Evolutionary conservation across 1,140 invertebrate genomes (phyloP).

Genomic region (Acarapis woodi): DNA sequence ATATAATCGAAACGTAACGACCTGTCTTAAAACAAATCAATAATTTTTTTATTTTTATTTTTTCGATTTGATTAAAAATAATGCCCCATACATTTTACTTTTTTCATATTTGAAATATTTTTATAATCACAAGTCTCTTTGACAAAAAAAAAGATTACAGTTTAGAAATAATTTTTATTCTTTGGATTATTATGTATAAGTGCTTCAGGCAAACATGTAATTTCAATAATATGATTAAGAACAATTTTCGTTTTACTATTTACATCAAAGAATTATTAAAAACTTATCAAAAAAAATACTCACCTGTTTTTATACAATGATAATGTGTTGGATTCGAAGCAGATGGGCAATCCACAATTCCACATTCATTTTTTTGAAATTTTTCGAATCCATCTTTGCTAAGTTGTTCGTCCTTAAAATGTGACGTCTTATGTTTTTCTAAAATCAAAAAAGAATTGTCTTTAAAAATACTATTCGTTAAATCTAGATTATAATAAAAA

Average conservation of each 20-base stretch:
- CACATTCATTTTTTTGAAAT: conserved; percentile 92
- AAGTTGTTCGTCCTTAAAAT: conserved; percentile 85
- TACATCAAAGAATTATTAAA: not conserved
- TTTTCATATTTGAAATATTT: too few species aligned
- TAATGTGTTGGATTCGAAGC: conserved; percentile 89
- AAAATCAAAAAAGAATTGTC: not conserved
- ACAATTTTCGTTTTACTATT: not conserved
- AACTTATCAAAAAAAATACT: too few species aligned
- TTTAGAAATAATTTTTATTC: too few species aligned
- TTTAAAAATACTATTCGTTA: not conserved
- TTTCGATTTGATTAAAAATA: too few species aligned
- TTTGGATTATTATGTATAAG: not conserved
- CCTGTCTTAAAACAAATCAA: too few species aligned
- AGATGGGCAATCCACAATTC: conserved; percentile 65
- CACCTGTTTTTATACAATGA: conserved; percentile 67
- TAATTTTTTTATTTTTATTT: too few species aligned
- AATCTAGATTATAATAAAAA: too few species aligned
- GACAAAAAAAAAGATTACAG: too few species aligned
- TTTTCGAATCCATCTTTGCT: conserved; percentile 91
- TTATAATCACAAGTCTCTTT: too few species aligned
- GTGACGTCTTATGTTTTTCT: conserved; percentile 98
- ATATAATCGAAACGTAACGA: too few species aligned
- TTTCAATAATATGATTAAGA: too few species aligned
- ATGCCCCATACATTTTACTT: too few species aligned
- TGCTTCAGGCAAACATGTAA: not conserved